These are phyloP conservation scores for Vombatus ursinus DNA, from an alignment of 2,113 vertebrate genomes.

Conservation along the genomic window DNA sequence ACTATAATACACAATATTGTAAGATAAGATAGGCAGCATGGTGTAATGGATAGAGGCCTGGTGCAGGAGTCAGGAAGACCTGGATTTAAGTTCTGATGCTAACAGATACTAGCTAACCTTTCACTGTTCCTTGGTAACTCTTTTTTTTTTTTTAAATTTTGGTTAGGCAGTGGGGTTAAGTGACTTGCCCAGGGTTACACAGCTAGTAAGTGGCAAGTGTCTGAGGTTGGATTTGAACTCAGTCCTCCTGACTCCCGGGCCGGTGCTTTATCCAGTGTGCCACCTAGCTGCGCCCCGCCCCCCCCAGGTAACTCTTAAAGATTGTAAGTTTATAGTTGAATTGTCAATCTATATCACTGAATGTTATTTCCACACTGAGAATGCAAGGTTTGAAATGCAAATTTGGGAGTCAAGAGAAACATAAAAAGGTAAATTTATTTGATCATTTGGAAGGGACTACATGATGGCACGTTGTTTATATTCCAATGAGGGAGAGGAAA, in stretches of 20 bases:
- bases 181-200: too few species aligned
- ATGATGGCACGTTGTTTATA: neutral
- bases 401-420: constrained; percentile 1
- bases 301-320: neutral
- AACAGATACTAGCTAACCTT: neutral
- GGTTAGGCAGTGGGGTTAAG: too few species aligned
- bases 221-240: too few species aligned
- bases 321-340: neutral
- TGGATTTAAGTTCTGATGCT: neutral
- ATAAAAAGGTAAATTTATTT: neutral
- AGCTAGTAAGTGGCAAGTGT: too few species aligned
- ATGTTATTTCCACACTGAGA: neutral
- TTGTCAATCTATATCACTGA: neutral
- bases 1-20: neutral
- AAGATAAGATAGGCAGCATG: neutral
- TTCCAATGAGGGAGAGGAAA: neutral
- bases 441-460: neutral
- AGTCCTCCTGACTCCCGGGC: too few species aligned
- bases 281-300: too few species aligned
- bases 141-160: neutral
- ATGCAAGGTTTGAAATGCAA: neutral
- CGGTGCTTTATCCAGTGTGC: too few species aligned
- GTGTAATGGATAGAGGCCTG: neutral
- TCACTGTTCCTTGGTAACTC: neutral
- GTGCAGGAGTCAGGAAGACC: neutral